Evolutionary conservation across 2,113 vertebrate species (phyloP), one percentile per base, ranked within the genome.

Genomic region (Myrmecophaga tridactyla): DNA sequence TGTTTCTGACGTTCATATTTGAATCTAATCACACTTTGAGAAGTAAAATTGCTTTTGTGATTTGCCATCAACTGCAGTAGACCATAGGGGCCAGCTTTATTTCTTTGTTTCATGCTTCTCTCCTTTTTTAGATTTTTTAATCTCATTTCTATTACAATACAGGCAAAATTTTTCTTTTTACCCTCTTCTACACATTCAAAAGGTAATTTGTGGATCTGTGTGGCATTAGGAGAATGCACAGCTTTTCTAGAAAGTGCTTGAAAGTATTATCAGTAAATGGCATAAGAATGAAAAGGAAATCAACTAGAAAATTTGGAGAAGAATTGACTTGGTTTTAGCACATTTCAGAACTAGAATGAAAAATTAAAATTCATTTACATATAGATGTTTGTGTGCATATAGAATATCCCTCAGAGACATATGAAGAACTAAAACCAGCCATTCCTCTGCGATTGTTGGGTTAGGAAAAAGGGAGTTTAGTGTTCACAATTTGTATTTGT

Each of bases 211-310:
- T 36, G 14, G 65, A 25, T 81, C 76, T 39, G 1, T 23, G 3
- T 76, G n/a, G n/a, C n/a, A n/a, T 21, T 29, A 56, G 86, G 65
- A 17, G 89, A 62, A 67, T 21, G 20, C 18, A 9, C 0, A 2
- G 36, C 18, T 92, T 63, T 73, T 48, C 62, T 36, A 39, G 34
- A 36, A 80, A 84, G 84, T 63, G 9, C 31, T 81, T 29, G 13
- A 25, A 41, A 29, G 15, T 56, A n/a, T 83, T 65, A 27, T 65
- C 65, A 62, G 46, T 29, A 43, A 75, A 27, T 83, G 53, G 4
- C 11, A 23, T 20, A 72, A 25, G 48, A 87, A 70, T 60, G 67
- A 43, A 88, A 31, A 70, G 51, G 43, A 95, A 90, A 87, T 46
- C 36, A 60, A 17, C 10, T 36, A 5, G 43, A 43, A 36, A 58